Conservation (phyloP, 2,113 vertebrate genomes). For the Halichoerus grypus region DNA sequence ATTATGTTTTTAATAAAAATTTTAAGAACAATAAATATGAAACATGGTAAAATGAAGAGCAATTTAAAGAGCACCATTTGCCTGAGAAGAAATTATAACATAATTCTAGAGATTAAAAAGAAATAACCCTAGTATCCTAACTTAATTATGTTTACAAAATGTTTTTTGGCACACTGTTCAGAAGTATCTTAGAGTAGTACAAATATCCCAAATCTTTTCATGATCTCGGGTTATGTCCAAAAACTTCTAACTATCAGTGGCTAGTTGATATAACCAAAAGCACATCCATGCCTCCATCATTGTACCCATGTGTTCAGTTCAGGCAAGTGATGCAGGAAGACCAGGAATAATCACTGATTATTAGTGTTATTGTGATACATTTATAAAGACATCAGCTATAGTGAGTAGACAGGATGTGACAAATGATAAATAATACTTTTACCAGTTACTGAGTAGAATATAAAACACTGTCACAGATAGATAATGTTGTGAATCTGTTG, state of each 20-base stretch:
- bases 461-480: not conserved
- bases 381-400: not conserved
- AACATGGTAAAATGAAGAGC: not conserved
- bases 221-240: not conserved
- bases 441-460: not conserved
- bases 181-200: not conserved
- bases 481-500: not conserved
- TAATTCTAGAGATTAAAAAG: not conserved
- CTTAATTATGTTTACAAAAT: not conserved
- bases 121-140: not conserved
- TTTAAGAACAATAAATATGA: not conserved
- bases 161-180: not conserved
- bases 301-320: not conserved
- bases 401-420: not conserved
- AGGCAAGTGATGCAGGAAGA: not conserved
- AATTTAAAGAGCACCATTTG: not conserved
- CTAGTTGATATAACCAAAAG: not conserved
- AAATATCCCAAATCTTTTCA: not conserved
- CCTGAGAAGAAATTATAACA: not conserved
- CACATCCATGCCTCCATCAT: not conserved
- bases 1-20: not conserved
- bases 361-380: not conserved
- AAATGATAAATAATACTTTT: not conserved
- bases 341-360: not conserved
- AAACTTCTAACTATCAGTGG: not conserved